A percentile compares a stretch with the other conserved stretches of the same genome.
Evolutionary conservation across 1,140 invertebrate genomes (phyloP).

Genomic region (Aphaenogaster rudis): DNA sequence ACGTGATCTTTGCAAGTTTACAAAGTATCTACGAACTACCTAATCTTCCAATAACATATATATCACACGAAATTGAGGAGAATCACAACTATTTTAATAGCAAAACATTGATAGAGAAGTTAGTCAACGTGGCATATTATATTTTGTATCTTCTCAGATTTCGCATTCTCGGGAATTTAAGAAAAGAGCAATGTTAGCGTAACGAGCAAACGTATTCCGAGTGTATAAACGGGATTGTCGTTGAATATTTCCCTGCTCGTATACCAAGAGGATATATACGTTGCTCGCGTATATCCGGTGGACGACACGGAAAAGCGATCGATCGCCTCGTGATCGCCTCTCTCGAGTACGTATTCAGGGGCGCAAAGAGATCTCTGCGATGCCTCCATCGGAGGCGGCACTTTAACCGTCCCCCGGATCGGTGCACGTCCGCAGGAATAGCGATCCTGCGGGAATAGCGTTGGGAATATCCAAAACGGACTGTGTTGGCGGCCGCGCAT

Average conservation of each 20-base stretch:
- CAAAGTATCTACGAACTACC: background rate
- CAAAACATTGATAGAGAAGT: background rate
- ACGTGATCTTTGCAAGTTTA: background rate
- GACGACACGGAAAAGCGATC: conserved; percentile 50
- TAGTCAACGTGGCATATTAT: background rate
- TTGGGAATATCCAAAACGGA: conserved; percentile 43
- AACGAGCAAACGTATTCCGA: conserved; percentile 27
- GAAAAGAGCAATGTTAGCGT: background rate
- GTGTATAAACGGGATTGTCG: conserved; percentile 25
- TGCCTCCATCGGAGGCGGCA: conserved; percentile 19
- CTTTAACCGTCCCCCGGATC: conserved; percentile 32
- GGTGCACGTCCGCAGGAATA: conserved; percentile 37
- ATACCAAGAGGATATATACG: conserved; percentile 26
- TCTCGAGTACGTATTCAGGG: conserved; percentile 55
- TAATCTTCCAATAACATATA: background rate
- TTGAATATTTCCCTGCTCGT: conserved; percentile 45
- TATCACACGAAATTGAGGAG: background rate
- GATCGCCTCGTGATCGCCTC: conserved; percentile 52
- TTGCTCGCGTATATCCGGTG: conserved; percentile 40
- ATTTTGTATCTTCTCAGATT: background rate
- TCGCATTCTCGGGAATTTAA: background rate
- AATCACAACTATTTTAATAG: background rate
- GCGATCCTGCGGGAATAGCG: conserved; percentile 35
- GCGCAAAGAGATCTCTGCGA: conserved; percentile 56
- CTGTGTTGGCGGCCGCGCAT: conserved; percentile 31